Evolutionary conservation across 2,797 vertebrate genomes (phyloP).

Genomic region (Enteromius argenteus): DNA sequence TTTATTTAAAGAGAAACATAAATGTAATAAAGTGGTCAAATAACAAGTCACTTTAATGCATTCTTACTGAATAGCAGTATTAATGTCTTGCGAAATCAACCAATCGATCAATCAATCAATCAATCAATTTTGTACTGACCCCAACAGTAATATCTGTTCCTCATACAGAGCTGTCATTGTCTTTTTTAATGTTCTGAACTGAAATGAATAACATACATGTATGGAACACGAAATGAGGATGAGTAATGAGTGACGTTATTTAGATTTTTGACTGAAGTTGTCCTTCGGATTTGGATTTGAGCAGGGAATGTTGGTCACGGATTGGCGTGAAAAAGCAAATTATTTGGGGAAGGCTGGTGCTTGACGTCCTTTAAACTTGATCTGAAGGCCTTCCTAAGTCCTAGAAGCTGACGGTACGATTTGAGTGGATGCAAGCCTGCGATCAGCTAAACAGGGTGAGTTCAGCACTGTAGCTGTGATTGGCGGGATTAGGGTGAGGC

Average conservation of each 20-base stretch:
- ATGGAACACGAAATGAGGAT: neutral
- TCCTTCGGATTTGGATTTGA: neutral
- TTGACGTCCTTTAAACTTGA: conserved; percentile 26
- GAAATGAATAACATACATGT: neutral
- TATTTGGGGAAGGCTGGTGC: conserved; percentile 12
- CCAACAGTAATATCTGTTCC: neutral
- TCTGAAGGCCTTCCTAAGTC: conserved; percentile 38
- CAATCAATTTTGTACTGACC: neutral
- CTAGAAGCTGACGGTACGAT: neutral
- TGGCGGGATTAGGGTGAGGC: conserved; percentile 56
- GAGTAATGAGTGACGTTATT: neutral
- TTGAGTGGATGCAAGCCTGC: conserved; percentile 17
- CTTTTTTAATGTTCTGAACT: neutral
- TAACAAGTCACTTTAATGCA: neutral
- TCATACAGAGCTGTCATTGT: neutral
- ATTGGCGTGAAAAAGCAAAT: conserved; percentile 7
- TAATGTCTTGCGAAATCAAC: neutral
- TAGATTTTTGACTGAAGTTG: neutral
- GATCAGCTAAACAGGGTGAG: conserved; percentile 24
- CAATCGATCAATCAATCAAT: neutral
- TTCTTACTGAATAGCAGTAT: neutral
- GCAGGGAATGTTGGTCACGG: neutral
- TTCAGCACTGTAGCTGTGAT: conserved; percentile 35
- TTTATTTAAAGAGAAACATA: neutral
- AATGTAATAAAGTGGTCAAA: neutral